Base-by-base conservation (phyloP, 2,888 invertebrate species). In the Coenonympha glycerion region DNA sequence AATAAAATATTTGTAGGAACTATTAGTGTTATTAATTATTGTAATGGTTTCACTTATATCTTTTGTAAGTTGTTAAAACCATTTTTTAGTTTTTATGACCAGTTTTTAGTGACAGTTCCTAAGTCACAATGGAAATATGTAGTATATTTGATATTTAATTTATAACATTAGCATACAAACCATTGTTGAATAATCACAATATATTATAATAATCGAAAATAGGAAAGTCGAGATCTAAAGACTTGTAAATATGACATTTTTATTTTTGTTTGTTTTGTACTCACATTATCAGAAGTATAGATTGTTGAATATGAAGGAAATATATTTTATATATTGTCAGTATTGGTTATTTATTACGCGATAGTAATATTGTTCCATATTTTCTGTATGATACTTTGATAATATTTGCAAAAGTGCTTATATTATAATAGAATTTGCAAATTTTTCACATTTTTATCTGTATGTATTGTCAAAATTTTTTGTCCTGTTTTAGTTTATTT, bases 11-110 rank as follows among this genome's bases (percentile, higher is more conserved):
- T 79, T 76, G 75, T 86, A 86, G 83, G 73, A 65, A 71, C 79
- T 82, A 80, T 79, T 82, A 80, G 80, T 72, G 71, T 81, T 79
- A 80, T 76, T 76, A 65, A 71, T 81, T 79, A 80, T 76, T 76
- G 65, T 62, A 65, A 69, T 81, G 82, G 82, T 86, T 84, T 79
- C 76, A 81, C 82, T 79, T 82, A 73, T 79, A 73, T 73, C 68
- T 76, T 79, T 78, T 74, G 76, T 86, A 85, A 85, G 83, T 82
- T 79, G 79, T 84, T 79, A 69, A 73, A 82, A 83, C 79, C 80
- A 77, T 76, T 75, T 75, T 52, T 46, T 81, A 79, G 79, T 78
- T 82, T 65, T 69, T 76, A 82, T 81, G 82, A 81, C 80, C 73
- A 76, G 75, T 80, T 76, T 79, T 76, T 78, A 78, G 82, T 80